A percentile compares a stretch with the other conserved stretches of the same genome.
phyloP scores from a whole-genome alignment of 1,140 invertebrate genomes.

The Phenacoccus solenopsis region DNA sequence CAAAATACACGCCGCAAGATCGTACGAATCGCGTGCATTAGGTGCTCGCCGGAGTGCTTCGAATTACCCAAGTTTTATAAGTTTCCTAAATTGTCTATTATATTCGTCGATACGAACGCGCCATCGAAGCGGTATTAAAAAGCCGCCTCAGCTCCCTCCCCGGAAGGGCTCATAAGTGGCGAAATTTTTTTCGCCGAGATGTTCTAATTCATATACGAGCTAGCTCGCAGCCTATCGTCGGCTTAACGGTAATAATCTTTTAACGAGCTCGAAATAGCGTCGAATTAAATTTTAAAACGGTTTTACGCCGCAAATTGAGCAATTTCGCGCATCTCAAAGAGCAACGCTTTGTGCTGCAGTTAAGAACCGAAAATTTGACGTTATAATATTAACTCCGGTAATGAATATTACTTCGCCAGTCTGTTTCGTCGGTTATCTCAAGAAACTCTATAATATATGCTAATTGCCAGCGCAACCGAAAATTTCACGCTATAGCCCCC shows the following conservation, averaged over 20 bases:
- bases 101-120: no score
- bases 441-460: background rate
- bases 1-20: no score
- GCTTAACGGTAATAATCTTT: background rate
- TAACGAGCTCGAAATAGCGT: background rate
- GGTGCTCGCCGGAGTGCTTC: no score
- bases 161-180: no score
- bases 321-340: background rate
- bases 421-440: background rate
- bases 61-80: no score
- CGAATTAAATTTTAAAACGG: background rate
- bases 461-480: background rate
- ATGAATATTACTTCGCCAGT: slow-evolving; percentile 1
- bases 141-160: no score
- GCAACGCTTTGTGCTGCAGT: background rate
- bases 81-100: no score
- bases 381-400: background rate
- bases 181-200: no score
- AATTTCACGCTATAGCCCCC: background rate
- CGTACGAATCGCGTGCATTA: no score
- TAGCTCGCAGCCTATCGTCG: no score
- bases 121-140: no score
- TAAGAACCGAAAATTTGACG: background rate
- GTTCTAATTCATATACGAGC: no score
- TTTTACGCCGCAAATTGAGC: background rate